Base-by-base conservation (phyloP, 2,113 vertebrate genomes). In the Pseudorasbora parva region DNA sequence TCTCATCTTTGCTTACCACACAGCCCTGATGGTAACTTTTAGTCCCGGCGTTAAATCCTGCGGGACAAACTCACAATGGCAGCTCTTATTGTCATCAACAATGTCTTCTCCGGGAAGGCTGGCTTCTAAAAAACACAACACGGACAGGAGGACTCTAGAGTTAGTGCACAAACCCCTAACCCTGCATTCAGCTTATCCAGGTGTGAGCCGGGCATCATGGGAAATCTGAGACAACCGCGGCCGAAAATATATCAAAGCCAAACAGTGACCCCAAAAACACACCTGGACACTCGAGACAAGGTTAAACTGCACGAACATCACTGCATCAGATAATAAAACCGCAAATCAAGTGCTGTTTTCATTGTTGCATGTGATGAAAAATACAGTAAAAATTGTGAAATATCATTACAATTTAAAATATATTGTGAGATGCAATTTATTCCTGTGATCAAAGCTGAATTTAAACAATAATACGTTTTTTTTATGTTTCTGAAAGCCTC, bases 11-110 rank as follows among this genome's bases (percentile, higher is more conserved):
- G 88, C 95, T 91, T 95, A 99, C 98, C 98, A 99, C 88, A 99
- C 95, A 2, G 97, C 97, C 89, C 98, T 92, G 93, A 99, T 99
- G 93, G 97, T 96, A 92, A 97, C 96, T 95, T 98, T 99, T 81
- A 99, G 93, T 75, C 97, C 97, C 0, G 97, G 97, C 0, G 97
- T 98, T 90, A 99, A 93, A 73, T 99, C 97, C 89, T 98, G 97
- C 0, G 97, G 94, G 78, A 98, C 95, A 73, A 98, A 98, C 92
- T 99, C 98, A 86, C 97, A 98, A 91, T 97, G 96, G 87, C 96
- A 99, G 91, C 96, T 97, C 91, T 97, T 98, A 89, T 98, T 98
- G 91, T 99, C 98, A 3, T 99, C 97, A 0, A 91, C 95, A 72
- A 96, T 91, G 71, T 98, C 97, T 88, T 99, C 98, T 76, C 97